phyloP scores from a whole-genome alignment of 2,888 invertebrate species.

The Drosophila sordidapex region DNA sequence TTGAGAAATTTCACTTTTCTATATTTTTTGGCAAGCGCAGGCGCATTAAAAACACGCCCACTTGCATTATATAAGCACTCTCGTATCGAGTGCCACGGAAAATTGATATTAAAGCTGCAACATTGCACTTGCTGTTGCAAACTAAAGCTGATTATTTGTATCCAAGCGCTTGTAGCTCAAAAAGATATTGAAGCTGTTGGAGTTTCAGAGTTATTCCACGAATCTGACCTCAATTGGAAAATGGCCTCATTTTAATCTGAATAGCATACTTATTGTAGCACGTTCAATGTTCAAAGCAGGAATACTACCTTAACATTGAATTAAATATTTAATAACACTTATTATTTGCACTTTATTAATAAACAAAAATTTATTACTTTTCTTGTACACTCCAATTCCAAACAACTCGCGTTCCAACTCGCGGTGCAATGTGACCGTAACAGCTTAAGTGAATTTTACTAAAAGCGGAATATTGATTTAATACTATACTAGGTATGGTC shows the following conservation, averaged over 20 bases:
- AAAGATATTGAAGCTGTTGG: conserved; percentile 18
- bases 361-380: conserved; percentile 41
- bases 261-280: not conserved
- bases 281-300: not conserved
- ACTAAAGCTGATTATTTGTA: conserved; percentile 1
- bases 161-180: conserved; percentile 10
- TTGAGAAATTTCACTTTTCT: conserved; percentile 71
- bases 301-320: not conserved
- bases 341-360: conserved; percentile 19
- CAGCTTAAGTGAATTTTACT: not conserved
- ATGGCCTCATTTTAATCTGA: not conserved
- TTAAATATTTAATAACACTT: conserved; percentile 2
- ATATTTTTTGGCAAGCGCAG: conserved; percentile 55
- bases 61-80: conserved; percentile 69
- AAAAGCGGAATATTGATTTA: conserved; percentile 13
- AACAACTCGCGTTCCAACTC: conserved; percentile 58
- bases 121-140: conserved; percentile 23
- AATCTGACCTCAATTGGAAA: conserved; percentile 48
- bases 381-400: conserved; percentile 42
- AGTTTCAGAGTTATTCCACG: conserved; percentile 47
- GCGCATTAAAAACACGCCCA: conserved; percentile 70
- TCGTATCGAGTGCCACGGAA: conserved; percentile 37
- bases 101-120: conserved; percentile 30
- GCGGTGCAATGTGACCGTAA: conserved; percentile 52
- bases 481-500: conserved; percentile 6